Evolutionary conservation across 2,113 vertebrate genomes (phyloP).

Genomic region (Aphyosemion australe): DNA sequence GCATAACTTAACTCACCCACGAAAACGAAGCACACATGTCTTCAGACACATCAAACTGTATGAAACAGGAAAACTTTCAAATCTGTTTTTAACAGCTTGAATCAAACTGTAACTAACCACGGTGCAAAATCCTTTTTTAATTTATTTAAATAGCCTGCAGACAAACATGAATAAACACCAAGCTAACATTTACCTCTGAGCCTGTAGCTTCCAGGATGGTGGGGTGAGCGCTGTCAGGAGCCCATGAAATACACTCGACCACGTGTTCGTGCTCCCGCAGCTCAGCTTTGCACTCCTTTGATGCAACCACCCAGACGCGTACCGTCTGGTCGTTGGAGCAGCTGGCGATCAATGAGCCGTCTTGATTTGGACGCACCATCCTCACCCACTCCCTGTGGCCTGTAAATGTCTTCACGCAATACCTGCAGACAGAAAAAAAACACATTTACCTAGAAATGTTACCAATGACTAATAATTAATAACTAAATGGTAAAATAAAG

Average conservation of each 20-base stretch:
- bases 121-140: too few species aligned
- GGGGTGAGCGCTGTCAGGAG: conserved; percentile 93
- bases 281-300: conserved; percentile 98
- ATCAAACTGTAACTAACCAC: too few species aligned
- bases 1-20: too few species aligned
- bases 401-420: conserved; percentile 98
- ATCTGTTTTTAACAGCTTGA: too few species aligned
- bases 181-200: conserved; percentile 88
- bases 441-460: background rate
- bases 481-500: background rate
- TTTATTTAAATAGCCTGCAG: too few species aligned
- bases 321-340: conserved; percentile 99
- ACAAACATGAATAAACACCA: too few species aligned
- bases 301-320: conserved; percentile 96
- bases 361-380: conserved; percentile 99
- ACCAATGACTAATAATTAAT: too few species aligned
- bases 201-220: conserved; percentile 97
- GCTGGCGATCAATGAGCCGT: conserved; percentile 96
- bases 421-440: conserved; percentile 73
- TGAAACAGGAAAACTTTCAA: too few species aligned
- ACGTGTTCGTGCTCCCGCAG: conserved; percentile 98
- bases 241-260: conserved; percentile 98
- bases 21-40: too few species aligned
- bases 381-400: conserved; percentile 99
- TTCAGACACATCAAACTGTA: too few species aligned